Evolutionary conservation across 2,113 vertebrate species (phyloP), one percentile per base, ranked within the genome.

Genomic region (Genyomyrus donnyi): DNA sequence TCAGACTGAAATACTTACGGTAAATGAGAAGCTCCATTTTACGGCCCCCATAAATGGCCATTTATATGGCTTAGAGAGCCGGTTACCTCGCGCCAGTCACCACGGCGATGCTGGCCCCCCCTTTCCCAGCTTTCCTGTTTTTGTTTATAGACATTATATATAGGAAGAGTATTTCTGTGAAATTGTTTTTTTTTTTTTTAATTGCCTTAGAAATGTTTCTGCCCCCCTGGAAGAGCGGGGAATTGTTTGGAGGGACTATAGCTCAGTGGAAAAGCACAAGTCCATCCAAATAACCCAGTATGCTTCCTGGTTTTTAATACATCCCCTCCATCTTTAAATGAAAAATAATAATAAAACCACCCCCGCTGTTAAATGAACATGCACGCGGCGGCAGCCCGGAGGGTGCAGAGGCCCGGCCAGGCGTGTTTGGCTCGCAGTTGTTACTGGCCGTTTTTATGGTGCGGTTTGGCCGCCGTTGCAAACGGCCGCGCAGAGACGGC

Each of bases 231-330:
- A 77, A 85, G 39, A 10, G 39, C 6, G 24, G 45, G 56, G 39
- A 89, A 85, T 89, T 85, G 15, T 89, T 89, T 91, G 85, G 42
- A 84, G 46, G 39, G 48, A 56, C 46, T 74, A 85, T 46, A 45
- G 49, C 89, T 88, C 87, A 45, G n/a, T 49, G 90, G 31, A 85
- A 90, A 92, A 39, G 39, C 58, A 77, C n/a, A 24, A 49, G 66
- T 6, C 39, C 21, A 9, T 53, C 56, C 53, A 52, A 87, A 87
- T 74, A 39, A 31, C 46, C 58, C 48, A 62, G 39, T 21, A 45
- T n/a, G 21, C 45, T 50, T 88, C 70, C 42, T 58, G 48, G 27
- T 85, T 70, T 88, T 70, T 87, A 31, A 53, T n/a, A 49, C 21
- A 24, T 48, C 21, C 42, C 42, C 83, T 27, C 21, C 19, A n/a